phyloP scores from a whole-genome alignment of 1,140 invertebrate genomes.

The Pseudomyrmex dendroicus region DNA sequence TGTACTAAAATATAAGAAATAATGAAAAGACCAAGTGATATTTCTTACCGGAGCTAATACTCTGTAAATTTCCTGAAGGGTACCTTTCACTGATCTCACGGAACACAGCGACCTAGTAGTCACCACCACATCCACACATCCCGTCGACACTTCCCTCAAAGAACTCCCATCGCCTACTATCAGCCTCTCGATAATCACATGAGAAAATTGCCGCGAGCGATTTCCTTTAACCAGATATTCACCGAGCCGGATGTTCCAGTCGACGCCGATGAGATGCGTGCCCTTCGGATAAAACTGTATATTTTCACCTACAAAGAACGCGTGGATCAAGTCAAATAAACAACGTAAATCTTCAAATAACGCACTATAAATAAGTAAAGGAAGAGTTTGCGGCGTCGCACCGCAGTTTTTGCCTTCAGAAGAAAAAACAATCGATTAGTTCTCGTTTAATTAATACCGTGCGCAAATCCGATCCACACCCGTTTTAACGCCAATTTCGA shows the following conservation, averaged over 20 bases:
- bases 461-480: slow-evolving; percentile 65
- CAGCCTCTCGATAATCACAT: slow-evolving; percentile 77
- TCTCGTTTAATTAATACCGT: slow-evolving; percentile 2
- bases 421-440: too few species aligned
- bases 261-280: slow-evolving; percentile 78
- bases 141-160: slow-evolving; percentile 72
- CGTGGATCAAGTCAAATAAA: too few species aligned
- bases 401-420: too few species aligned
- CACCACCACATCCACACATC: slow-evolving; percentile 78
- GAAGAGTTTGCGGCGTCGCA: too few species aligned
- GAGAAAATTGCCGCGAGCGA: slow-evolving; percentile 77
- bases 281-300: slow-evolving; percentile 80
- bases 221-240: slow-evolving; percentile 77
- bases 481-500: slow-evolving; percentile 83
- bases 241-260: slow-evolving; percentile 78
- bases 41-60: slow-evolving; percentile 78
- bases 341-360: too few species aligned
- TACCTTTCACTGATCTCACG: slow-evolving; percentile 71
- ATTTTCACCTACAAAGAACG: slow-evolving; percentile 77
- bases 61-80: slow-evolving; percentile 77
- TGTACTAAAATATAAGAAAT: not conserved
- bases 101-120: slow-evolving; percentile 81
- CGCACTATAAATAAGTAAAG: too few species aligned
- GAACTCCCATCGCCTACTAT: slow-evolving; percentile 79
- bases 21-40: not conserved